These are phyloP conservation scores for Iselma pallidipennis DNA, from an alignment of 2,888 invertebrate genomes.

Conservation along the genomic window DNA sequence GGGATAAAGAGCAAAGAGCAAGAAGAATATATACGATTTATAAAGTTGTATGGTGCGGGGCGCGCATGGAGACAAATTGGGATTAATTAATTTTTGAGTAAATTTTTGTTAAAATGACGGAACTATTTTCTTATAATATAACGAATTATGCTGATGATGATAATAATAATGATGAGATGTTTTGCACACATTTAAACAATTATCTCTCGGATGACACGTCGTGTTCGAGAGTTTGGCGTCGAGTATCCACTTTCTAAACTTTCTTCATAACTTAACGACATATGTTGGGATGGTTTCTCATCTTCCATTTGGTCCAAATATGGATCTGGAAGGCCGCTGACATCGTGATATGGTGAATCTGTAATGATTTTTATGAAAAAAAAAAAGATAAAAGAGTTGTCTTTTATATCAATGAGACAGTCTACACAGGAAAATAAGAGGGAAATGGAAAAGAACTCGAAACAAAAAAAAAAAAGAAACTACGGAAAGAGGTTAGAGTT, in stretches of 20 bases:
- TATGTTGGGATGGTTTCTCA: slow-evolving; percentile 83
- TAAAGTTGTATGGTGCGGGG: not conserved
- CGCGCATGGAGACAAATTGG: not conserved
- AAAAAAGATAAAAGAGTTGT: not conserved
- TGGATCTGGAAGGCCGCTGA: slow-evolving; percentile 88
- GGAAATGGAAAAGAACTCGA: too few relatives aligned
- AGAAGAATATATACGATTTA: not conserved
- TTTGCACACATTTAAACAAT: slow-evolving; percentile 69
- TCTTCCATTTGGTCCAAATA: slow-evolving; percentile 82
- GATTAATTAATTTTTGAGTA: not conserved
- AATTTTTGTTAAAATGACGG: not conserved
- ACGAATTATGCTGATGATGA: not conserved
- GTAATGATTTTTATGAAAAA: slow-evolving; percentile 27
- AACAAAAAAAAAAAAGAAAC: not conserved
- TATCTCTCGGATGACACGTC: slow-evolving; percentile 92
- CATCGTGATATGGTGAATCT: slow-evolving; percentile 94
- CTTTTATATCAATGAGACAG: too few relatives aligned
- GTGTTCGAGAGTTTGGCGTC: slow-evolving; percentile 89
- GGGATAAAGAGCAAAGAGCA: slow-evolving; percentile 21
- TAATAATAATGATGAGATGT: not conserved
- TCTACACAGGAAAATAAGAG: too few relatives aligned
- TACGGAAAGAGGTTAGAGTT: not conserved
- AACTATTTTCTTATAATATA: too few relatives aligned
- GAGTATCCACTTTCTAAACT: slow-evolving; percentile 93
- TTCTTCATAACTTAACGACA: slow-evolving; percentile 90